Evolutionary conservation across 2,113 vertebrate genomes (phyloP).

Genomic region (Tyrannus savana): DNA sequence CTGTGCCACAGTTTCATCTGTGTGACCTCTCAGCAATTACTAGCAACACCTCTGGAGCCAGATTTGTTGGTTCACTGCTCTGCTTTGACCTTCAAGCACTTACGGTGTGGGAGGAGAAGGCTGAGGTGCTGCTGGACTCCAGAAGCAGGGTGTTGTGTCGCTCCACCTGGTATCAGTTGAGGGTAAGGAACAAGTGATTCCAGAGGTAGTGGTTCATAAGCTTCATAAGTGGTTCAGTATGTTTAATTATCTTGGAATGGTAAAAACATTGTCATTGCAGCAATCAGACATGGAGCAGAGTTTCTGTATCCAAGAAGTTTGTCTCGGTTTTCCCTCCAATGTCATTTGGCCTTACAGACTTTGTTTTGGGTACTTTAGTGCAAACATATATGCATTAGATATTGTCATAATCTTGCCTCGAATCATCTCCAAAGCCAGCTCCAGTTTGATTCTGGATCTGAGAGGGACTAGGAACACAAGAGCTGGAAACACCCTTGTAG

Average conservation of each 20-base stretch:
- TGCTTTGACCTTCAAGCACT: neutral
- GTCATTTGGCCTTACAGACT: neutral
- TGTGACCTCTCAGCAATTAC: neutral
- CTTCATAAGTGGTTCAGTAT: neutral
- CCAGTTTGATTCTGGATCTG: neutral
- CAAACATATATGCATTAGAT: neutral
- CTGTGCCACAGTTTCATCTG: neutral
- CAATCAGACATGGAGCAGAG: neutral
- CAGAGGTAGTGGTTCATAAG: neutral
- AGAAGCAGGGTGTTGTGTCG: neutral
- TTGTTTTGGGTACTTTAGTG: neutral
- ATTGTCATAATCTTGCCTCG: neutral
- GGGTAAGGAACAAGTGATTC: neutral
- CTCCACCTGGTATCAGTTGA: conserved; percentile 15
- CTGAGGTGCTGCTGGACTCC: conserved; percentile 2
- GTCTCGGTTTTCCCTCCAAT: neutral
- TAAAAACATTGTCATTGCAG: neutral
- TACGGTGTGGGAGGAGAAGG: conserved; percentile 33
- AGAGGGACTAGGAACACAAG: neutral
- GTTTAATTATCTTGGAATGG: neutral
- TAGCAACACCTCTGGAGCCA: neutral
- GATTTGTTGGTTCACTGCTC: neutral
- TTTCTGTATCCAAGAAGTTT: neutral
- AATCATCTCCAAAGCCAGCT: neutral
- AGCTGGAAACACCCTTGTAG: neutral